Base-by-base conservation (phyloP, 2,797 vertebrate species). In the Liparis tanakae region DNA sequence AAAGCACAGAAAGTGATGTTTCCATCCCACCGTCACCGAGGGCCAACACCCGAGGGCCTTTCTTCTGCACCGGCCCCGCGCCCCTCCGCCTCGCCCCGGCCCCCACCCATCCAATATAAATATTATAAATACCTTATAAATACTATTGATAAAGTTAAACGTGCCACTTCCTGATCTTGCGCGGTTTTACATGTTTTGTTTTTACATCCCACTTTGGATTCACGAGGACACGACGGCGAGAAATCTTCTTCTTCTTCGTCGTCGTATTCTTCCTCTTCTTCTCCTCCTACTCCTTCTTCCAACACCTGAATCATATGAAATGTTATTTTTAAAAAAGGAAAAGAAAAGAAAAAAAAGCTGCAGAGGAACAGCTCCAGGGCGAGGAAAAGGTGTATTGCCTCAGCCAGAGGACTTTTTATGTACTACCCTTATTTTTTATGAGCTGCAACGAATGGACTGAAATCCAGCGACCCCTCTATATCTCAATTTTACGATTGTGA, bases 1-100 rank as follows among this genome's bases (percentile, higher is more conserved):
- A 94, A 99, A 99, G 85, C 98, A 99, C 95, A 95, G 98, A 95
- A 99, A 99, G 96, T 99, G 96, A 96, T 88, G 36, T 57, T 75
- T 74, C 85, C 79, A 79, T 74, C 72, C 81, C 70, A 76, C 60
- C 78, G 72, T 18, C 81, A 78, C 67, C 66, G 67, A 51, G 76
- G 79, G 67, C 73, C 79, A 79, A 36, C 25, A 61, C 60, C 66
- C 81, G 70, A 15, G 74, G 78, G 72, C 80, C 80, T 72, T 69
- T 71, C 80, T 79, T 77, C 84, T 51, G 70, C 80, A 76, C 67
- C 79, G 46, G 70, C 74, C 53, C 53, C 10, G 37, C 48, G 7
- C 50, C 75, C 67, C 78, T 7, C 68, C 77, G n/a, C 59, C 82
- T 63, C 57, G 22, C 63, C 67, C 74, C 68, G 34, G 50, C 62